A percentile compares a stretch with the other conserved stretches of the same genome.
Evolutionary conservation across 1,140 invertebrate genomes (phyloP).

Genomic region (Sipha flava): DNA sequence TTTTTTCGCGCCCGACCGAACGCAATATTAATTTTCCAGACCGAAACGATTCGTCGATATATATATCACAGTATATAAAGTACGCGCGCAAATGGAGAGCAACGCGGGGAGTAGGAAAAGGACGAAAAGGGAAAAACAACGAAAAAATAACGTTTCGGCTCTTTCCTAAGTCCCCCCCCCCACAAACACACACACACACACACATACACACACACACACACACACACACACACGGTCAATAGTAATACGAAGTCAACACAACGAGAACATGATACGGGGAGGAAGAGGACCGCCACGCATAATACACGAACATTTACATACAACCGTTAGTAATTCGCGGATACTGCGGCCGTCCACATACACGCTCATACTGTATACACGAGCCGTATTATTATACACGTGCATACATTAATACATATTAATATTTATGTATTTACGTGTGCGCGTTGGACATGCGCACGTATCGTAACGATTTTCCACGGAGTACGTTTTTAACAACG

Average conservation of each 20-base stretch:
- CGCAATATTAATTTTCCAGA: background rate
- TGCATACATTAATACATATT: background rate
- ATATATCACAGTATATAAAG: too few relatives aligned
- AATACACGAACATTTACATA: background rate
- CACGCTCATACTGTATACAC: background rate
- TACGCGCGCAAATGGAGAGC: too few relatives aligned
- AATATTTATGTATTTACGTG: background rate
- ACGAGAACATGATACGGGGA: background rate
- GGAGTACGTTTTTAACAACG: conserved; percentile 8
- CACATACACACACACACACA: too few relatives aligned
- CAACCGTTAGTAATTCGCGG: background rate
- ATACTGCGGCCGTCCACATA: background rate
- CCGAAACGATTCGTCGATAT: background rate
- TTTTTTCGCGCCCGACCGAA: background rate
- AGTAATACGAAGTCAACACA: background rate
- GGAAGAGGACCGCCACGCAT: background rate
- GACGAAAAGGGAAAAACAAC: background rate
- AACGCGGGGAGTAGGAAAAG: too few relatives aligned
- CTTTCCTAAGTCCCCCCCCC: background rate
- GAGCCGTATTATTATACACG: too few relatives aligned
- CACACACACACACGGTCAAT: too few relatives aligned
- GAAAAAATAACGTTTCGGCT: background rate
- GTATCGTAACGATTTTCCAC: conserved; percentile 25
- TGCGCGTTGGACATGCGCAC: background rate
- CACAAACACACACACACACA: too few relatives aligned